A percentile compares a stretch with the other conserved stretches of the same genome.
These are phyloP conservation scores for Portevinia maculata DNA, from an alignment of 2,888 invertebrate genomes.

Conservation along the genomic window DNA sequence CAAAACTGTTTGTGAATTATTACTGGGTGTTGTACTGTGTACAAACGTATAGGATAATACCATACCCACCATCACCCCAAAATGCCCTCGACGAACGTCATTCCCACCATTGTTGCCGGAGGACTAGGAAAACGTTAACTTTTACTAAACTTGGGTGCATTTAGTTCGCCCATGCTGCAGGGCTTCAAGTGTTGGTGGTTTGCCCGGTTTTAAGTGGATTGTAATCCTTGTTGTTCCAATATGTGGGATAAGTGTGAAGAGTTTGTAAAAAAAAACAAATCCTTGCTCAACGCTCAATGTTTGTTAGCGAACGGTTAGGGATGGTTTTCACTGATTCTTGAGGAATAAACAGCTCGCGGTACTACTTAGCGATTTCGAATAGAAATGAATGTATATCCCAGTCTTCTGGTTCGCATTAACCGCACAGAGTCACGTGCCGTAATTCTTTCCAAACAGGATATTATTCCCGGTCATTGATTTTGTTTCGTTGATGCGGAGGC, in stretches of 20 bases:
- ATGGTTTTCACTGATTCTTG: constrained; percentile 40
- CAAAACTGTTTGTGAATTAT: constrained; percentile 74
- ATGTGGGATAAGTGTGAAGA: constrained; percentile 63
- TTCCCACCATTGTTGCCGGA: constrained; percentile 49
- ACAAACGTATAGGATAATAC: constrained; percentile 56
- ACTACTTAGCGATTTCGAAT: constrained; percentile 39
- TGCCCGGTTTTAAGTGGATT: constrained; percentile 61
- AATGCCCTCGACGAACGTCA: constrained; percentile 7
- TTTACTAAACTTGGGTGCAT: constrained; percentile 41
- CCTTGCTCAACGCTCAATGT: constrained; percentile 29
- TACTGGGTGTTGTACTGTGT: constrained; percentile 73
- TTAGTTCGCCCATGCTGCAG: constrained; percentile 47
- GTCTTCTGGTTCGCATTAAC: constrained; percentile 55
- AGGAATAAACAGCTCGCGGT: constrained; percentile 50
- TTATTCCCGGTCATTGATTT: constrained; percentile 67
- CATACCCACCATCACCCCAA: constrained; percentile 25
- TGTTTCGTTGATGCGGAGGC: constrained; percentile 77
- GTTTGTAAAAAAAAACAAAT: constrained; percentile 4
- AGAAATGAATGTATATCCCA: constrained; percentile 50
- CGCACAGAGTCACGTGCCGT: constrained; percentile 69
- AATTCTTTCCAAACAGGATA: constrained; percentile 41
- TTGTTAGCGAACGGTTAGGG: constrained; percentile 1
- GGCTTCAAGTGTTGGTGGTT: constrained; percentile 22
- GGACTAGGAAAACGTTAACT: constrained; percentile 66
- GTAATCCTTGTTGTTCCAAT: constrained; percentile 69